Conservation (phyloP, 2,113 vertebrate genomes). For the Thermophis baileyi region DNA sequence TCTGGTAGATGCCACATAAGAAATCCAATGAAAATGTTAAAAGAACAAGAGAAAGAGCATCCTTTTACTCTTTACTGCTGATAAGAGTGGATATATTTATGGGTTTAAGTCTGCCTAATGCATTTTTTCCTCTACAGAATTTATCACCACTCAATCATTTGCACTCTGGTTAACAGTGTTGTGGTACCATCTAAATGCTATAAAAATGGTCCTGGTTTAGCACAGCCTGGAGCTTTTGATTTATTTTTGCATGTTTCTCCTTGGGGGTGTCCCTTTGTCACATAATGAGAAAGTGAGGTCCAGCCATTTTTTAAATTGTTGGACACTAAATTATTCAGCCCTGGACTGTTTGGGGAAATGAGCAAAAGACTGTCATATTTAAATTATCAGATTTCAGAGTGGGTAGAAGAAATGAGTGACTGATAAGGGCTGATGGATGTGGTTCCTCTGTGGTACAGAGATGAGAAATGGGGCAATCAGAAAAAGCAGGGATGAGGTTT, state of each 20-base stretch:
- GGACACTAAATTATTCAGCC: constrained; percentile 39
- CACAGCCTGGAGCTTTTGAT: constrained; percentile 52
- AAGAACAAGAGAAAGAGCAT: constrained; percentile 42
- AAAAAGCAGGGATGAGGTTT: constrained; percentile 12
- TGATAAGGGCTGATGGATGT: constrained; percentile 33
- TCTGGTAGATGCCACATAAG: constrained; percentile 22
- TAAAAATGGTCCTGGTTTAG: constrained; percentile 61
- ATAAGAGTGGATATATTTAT: constrained; percentile 43
- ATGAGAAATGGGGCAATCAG: constrained; percentile 21
- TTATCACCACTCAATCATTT: constrained; percentile 63
- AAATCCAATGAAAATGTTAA: constrained; percentile 34
- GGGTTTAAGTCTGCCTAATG: constrained; percentile 54
- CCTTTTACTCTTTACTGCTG: constrained; percentile 44
- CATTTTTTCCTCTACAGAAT: constrained; percentile 55
- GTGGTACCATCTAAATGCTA: constrained; percentile 57
- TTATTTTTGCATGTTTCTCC: constrained; percentile 56
- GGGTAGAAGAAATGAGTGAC: constrained; percentile 46
- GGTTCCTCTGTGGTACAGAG: constrained; percentile 40
- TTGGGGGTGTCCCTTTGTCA: constrained; percentile 28
- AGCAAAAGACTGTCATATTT: constrained; percentile 35
- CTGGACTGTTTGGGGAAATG: constrained; percentile 25
- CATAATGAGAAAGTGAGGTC: background rate
- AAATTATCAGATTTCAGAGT: constrained; percentile 20
- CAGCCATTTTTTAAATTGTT: constrained; percentile 20
- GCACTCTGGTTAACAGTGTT: constrained; percentile 56